Conservation (phyloP, 1,140 invertebrate species). For the Harlomillsia oculata region DNA sequence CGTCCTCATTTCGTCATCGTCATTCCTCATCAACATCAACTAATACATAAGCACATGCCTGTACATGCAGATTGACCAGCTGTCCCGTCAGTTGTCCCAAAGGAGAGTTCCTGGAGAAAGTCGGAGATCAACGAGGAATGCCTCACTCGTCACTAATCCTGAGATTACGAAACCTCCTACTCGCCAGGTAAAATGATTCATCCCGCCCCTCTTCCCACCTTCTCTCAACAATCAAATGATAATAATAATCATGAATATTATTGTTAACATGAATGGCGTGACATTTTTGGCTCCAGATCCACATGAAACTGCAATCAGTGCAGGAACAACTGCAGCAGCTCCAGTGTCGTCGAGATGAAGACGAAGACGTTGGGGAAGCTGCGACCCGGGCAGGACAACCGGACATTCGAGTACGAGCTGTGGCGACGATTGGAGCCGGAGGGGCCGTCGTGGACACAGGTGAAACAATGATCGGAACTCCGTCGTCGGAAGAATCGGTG, state of each 20-base stretch:
- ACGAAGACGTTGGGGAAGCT: constrained; percentile 4
- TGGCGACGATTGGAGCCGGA: background rate
- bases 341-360: constrained; percentile 40
- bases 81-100: constrained; percentile 44
- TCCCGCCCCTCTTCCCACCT: background rate
- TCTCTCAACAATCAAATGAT: background rate
- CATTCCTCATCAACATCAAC: too few species aligned
- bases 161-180: constrained; percentile 38
- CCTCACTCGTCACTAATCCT: constrained; percentile 16
- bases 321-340: constrained; percentile 46
- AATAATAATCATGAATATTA: background rate
- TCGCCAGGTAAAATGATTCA: constrained; percentile 35
- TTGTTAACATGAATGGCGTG: constrained; percentile 1
- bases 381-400: background rate
- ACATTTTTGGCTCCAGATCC: constrained; percentile 39
- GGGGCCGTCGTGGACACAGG: background rate
- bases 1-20: background rate
- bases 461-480: background rate
- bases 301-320: constrained; percentile 44
- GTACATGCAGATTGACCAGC: constrained; percentile 43
- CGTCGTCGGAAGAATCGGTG: background rate
- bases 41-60: too few species aligned
- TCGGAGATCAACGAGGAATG: constrained; percentile 29
- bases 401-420: background rate
- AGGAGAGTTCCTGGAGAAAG: constrained; percentile 47